phyloP scores from a whole-genome alignment of 2,888 invertebrate species.

The Pseudolycoriella hygida region DNA sequence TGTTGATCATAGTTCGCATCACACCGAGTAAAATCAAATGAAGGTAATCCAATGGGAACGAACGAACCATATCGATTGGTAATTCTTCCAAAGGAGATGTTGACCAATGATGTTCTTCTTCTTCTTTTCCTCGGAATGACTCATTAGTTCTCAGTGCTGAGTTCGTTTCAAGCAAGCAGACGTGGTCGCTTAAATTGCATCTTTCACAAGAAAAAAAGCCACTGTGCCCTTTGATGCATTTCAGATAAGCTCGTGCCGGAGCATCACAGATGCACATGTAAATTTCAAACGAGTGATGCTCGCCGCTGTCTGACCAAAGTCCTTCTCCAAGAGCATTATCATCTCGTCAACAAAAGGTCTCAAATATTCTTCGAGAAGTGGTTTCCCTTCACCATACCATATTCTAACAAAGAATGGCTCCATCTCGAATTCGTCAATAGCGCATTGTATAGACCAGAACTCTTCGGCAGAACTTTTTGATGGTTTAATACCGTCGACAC shows the following conservation, averaged over 20 bases:
- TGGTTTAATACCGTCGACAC: background rate
- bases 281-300: background rate
- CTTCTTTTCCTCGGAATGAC: conserved; percentile 1
- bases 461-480: background rate
- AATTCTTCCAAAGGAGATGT: conserved; percentile 4
- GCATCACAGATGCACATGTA: conserved; percentile 5
- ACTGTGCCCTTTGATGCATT: conserved; percentile 6
- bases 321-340: background rate
- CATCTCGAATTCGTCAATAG: background rate
- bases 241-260: conserved; percentile 5
- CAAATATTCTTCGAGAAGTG: background rate
- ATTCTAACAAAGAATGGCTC: conserved; percentile 2
- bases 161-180: background rate
- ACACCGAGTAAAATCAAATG: conserved; percentile 6
- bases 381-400: conserved; percentile 6
- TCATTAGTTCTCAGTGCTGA: background rate
- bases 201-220: conserved; percentile 6
- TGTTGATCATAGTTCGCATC: background rate
- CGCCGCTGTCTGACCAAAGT: background rate
- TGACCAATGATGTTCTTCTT: background rate
- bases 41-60: conserved; percentile 6
- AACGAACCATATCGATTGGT: conserved; percentile 2
- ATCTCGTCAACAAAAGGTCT: conserved; percentile 2
- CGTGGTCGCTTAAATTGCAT: conserved; percentile 1
- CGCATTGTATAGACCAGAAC: background rate